A percentile compares a stretch with the other conserved stretches of the same genome.
These are phyloP conservation scores for Butastur rufipennis DNA, from an alignment of 2,113 vertebrate genomes.

Conservation along the genomic window DNA sequence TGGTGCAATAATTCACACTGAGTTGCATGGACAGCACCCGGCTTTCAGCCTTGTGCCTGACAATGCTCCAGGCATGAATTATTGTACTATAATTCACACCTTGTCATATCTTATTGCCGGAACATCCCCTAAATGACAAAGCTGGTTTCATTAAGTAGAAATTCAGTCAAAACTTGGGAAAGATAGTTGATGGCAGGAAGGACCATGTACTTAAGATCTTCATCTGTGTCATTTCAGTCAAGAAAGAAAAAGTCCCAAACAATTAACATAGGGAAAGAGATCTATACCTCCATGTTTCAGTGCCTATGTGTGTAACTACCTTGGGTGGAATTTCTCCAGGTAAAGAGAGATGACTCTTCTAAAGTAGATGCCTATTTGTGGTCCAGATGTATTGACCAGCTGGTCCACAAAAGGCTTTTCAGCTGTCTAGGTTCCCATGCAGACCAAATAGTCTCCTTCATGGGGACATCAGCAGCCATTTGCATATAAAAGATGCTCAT, in stretches of 20 bases:
- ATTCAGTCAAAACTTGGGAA: constrained; percentile 72
- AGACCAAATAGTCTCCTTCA: background rate
- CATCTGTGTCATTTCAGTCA: background rate
- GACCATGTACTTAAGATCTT: background rate
- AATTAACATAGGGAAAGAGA: background rate
- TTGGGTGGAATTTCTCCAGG: background rate
- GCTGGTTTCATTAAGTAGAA: constrained; percentile 74
- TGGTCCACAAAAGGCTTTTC: background rate
- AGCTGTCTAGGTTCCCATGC: background rate
- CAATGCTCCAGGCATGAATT: constrained; percentile 42
- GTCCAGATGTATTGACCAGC: background rate
- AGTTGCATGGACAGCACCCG: background rate
- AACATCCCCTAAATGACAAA: constrained; percentile 74
- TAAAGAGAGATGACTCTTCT: background rate
- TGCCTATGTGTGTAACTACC: background rate
- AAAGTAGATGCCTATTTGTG: background rate
- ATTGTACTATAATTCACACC: constrained; percentile 70
- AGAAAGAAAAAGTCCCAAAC: background rate
- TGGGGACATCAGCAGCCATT: background rate
- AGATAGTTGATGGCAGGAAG: constrained; percentile 60
- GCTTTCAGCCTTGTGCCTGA: constrained; percentile 38
- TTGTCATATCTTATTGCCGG: constrained; percentile 73
- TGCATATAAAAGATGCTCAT: background rate
- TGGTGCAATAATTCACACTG: constrained; percentile 29
- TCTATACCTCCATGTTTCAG: background rate